Conservation (phyloP, 2,888 invertebrate species). For the Tachina grossa region DNA sequence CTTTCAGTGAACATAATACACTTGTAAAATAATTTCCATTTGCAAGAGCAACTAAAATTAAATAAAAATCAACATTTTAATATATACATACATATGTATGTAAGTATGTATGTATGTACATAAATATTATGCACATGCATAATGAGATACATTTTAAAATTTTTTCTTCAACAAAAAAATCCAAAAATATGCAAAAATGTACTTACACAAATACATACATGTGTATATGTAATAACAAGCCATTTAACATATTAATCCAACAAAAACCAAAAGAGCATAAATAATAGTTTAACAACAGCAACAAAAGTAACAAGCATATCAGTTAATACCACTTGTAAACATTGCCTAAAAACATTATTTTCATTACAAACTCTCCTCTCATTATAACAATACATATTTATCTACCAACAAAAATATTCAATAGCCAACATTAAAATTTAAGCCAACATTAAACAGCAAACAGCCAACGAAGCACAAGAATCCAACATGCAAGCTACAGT, state of each 20-base stretch:
- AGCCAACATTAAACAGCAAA: conserved; percentile 21
- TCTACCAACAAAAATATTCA: conserved; percentile 36
- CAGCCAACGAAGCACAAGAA: conserved; percentile 13
- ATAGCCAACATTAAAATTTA: conserved; percentile 42
- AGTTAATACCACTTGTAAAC: conserved; percentile 69
- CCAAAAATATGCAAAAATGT: background rate
- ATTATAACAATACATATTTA: conserved; percentile 31
- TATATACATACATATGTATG: background rate
- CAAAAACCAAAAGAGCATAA: conserved; percentile 68
- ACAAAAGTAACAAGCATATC: conserved; percentile 65
- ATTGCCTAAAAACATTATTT: conserved; percentile 67
- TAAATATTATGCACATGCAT: conserved; percentile 30
- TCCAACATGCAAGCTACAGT: conserved; percentile 31
- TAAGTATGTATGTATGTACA: conserved; percentile 12
- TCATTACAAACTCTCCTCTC: conserved; percentile 43
- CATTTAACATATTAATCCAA: conserved; percentile 69
- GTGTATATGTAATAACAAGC: conserved; percentile 40
- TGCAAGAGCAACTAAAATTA: conserved; percentile 33
- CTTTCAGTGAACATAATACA: too few relatives aligned
- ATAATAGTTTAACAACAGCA: conserved; percentile 65
- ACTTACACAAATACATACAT: background rate
- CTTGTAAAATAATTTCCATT: conserved; percentile 37
- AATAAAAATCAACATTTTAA: conserved; percentile 35
- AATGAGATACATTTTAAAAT: conserved; percentile 47
- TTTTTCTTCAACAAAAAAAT: conserved; percentile 35